Conservation (phyloP, 2,797 vertebrate genomes). For the Dromococcyx pavoninus region DNA sequence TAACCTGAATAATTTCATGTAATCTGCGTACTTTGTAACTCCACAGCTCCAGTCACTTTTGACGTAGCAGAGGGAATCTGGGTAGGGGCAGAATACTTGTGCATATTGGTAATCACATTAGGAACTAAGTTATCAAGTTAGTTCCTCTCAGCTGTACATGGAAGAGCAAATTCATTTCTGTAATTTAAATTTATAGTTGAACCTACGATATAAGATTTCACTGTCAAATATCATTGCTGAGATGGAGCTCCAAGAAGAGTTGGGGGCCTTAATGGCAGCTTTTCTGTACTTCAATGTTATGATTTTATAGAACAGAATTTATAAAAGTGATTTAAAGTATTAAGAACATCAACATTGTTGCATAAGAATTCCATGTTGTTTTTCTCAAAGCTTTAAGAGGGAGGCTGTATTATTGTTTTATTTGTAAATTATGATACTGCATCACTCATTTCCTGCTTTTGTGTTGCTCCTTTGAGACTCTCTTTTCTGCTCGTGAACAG, state of each 20-base stretch:
- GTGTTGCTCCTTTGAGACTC: not conserved
- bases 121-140: not conserved
- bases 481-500: not conserved
- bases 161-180: not conserved
- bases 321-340: not conserved
- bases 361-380: not conserved
- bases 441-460: not conserved
- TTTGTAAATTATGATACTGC: not conserved
- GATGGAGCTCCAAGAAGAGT: not conserved
- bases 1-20: conserved; percentile 13
- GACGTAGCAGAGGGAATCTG: not conserved
- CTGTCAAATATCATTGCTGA: not conserved
- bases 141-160: not conserved
- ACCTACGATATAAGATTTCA: not conserved
- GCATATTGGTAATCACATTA: not conserved
- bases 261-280: not conserved
- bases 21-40: not conserved
- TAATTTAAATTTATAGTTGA: not conserved
- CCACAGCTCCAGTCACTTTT: not conserved
- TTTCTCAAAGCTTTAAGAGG: not conserved
- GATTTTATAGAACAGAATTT: not conserved
- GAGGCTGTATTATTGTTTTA: not conserved
- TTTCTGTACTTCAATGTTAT: not conserved
- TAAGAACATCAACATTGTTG: not conserved
- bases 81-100: not conserved